These are phyloP conservation scores for Drosophila colorata DNA, from an alignment of 2,888 invertebrate genomes.

Conservation along the genomic window DNA sequence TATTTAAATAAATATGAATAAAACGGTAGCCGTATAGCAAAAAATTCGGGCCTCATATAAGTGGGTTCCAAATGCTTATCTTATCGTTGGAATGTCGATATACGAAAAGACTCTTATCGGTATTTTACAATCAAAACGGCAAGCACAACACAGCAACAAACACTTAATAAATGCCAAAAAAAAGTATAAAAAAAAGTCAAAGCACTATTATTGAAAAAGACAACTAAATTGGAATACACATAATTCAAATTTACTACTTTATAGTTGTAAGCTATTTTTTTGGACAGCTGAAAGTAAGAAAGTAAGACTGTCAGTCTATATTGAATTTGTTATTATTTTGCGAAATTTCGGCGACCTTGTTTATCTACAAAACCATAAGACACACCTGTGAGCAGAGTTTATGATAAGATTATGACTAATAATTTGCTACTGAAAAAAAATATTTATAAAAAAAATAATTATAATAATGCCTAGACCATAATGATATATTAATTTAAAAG, in stretches of 20 bases:
- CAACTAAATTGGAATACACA: constrained; percentile 2
- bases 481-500: constrained; percentile 17
- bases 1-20: constrained; percentile 58
- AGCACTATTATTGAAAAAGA: not conserved
- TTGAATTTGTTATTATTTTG: not conserved
- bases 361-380: constrained; percentile 45
- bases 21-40: constrained; percentile 56
- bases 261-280: not conserved
- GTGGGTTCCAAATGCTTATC: constrained; percentile 44
- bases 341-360: constrained; percentile 51
- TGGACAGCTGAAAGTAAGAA: too few relatives aligned
- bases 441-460: not conserved
- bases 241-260: not conserved
- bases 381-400: constrained; percentile 21
- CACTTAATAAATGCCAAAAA: constrained; percentile 48
- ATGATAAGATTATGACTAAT: constrained; percentile 52
- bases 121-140: constrained; percentile 37
- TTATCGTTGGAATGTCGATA: constrained; percentile 69
- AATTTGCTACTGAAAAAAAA: constrained; percentile 18
- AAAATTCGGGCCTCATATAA: constrained; percentile 25
- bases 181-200: not conserved
- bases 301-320: too few relatives aligned
- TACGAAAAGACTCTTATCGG: constrained; percentile 57
- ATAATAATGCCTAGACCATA: constrained; percentile 31
- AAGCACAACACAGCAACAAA: constrained; percentile 51